These are phyloP conservation scores for Aproaerema taeniolella DNA, from an alignment of 2,888 invertebrate species.

Conservation along the genomic window DNA sequence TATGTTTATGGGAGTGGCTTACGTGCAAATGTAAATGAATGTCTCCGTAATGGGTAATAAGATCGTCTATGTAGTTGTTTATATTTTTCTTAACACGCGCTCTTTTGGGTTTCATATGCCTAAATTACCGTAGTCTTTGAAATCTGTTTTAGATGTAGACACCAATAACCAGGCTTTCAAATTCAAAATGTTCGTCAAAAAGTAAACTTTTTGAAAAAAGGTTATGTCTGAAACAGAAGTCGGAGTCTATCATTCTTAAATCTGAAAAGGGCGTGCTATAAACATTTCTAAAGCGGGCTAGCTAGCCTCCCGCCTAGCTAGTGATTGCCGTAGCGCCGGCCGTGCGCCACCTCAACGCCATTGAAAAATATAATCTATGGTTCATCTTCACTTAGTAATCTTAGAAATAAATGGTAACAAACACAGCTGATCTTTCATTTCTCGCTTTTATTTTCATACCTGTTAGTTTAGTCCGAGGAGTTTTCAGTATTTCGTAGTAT, in stretches of 20 bases:
- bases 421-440: slow-evolving; percentile 74
- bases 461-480: slow-evolving; percentile 33
- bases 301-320: slow-evolving; percentile 49
- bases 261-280: slow-evolving; percentile 29
- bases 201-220: background rate
- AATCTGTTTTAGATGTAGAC: background rate
- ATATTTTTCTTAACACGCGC: slow-evolving; percentile 42
- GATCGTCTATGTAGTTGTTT: slow-evolving; percentile 39
- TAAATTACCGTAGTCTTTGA: slow-evolving; percentile 16
- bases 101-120: slow-evolving; percentile 30
- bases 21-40: slow-evolving; percentile 53
- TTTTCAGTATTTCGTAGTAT: slow-evolving; percentile 40
- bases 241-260: slow-evolving; percentile 17
- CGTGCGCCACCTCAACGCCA: slow-evolving; percentile 66
- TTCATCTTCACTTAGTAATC: slow-evolving; percentile 73
- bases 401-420: slow-evolving; percentile 72
- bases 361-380: slow-evolving; percentile 50
- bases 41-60: slow-evolving; percentile 41
- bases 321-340: slow-evolving; percentile 56
- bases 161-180: no score
- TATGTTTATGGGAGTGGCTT: slow-evolving; percentile 46
- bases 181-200: background rate
- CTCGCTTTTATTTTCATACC: slow-evolving; percentile 59
- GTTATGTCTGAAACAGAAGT: background rate
- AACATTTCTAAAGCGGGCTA: slow-evolving; percentile 25